Percentiles rank a stretch among this genome's conserved stretches.
These are phyloP conservation scores for Unio pictorum DNA, from an alignment of 2,888 invertebrate genomes.

Conservation along the genomic window DNA sequence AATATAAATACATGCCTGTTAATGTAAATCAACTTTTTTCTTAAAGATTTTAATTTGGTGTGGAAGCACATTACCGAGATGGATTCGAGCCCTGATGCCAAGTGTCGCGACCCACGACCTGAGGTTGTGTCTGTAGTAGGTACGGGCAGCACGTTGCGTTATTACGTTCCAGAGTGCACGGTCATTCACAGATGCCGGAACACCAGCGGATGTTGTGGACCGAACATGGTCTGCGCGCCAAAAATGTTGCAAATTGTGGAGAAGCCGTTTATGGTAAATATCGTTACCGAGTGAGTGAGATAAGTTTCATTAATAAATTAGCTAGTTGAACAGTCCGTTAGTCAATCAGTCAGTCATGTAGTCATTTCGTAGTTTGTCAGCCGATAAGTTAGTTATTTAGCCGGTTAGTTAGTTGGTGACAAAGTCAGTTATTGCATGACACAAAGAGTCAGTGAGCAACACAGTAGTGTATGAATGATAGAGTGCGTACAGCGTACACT, in stretches of 20 bases:
- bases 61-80: slow-evolving; percentile 50
- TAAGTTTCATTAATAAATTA: not conserved
- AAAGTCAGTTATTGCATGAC: too few species aligned
- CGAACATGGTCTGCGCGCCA: slow-evolving; percentile 82
- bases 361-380: too few species aligned
- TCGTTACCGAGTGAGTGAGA: not conserved
- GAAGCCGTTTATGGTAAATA: slow-evolving; percentile 87
- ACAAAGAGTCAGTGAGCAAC: too few species aligned
- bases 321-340: too few species aligned
- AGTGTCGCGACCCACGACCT: slow-evolving; percentile 81
- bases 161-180: slow-evolving; percentile 88
- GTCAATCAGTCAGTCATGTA: not conserved
- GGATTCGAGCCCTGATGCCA: slow-evolving; percentile 32
- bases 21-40: too few species aligned
- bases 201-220: slow-evolving; percentile 89
- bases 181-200: slow-evolving; percentile 89
- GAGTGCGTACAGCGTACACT: too few species aligned
- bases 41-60: slow-evolving; percentile 42
- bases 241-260: slow-evolving; percentile 78
- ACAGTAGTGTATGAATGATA: too few species aligned
- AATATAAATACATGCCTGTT: too few species aligned
- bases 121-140: slow-evolving; percentile 82
- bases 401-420: too few species aligned
- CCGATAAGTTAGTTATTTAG: too few species aligned
- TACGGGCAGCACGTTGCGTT: slow-evolving; percentile 80